phyloP scores from a whole-genome alignment of 2,888 invertebrate species.

The Erebia aethiops region DNA sequence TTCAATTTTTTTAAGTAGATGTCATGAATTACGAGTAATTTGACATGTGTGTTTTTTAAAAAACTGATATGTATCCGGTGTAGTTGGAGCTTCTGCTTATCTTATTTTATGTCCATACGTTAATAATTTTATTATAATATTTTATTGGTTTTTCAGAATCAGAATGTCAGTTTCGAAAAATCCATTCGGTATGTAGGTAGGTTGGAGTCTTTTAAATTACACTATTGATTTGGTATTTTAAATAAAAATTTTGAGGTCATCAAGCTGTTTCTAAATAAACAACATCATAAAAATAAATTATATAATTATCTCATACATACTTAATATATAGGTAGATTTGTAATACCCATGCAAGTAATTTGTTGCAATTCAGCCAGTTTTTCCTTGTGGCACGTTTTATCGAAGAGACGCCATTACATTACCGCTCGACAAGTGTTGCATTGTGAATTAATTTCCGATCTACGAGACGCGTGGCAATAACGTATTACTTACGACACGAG shows the following conservation, averaged over 20 bases:
- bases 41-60: neutral
- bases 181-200: neutral
- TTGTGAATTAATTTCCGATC: constrained; percentile 30
- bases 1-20: neutral
- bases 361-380: constrained; percentile 17
- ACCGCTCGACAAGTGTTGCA: constrained; percentile 14
- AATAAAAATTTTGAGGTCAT: neutral
- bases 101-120: neutral
- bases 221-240: neutral
- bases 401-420: constrained; percentile 19
- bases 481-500: constrained; percentile 22
- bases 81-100: neutral
- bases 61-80: neutral
- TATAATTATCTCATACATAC: neutral
- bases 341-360: neutral
- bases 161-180: no score
- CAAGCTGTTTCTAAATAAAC: neutral
- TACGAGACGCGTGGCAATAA: constrained; percentile 17
- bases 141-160: neutral
- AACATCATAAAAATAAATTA: no score
- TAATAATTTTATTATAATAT: neutral
- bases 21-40: neutral
- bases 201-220: neutral
- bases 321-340: neutral
- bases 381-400: constrained; percentile 26